Conservation (phyloP, 2,797 vertebrate species). For the Margarornis squamiger region DNA sequence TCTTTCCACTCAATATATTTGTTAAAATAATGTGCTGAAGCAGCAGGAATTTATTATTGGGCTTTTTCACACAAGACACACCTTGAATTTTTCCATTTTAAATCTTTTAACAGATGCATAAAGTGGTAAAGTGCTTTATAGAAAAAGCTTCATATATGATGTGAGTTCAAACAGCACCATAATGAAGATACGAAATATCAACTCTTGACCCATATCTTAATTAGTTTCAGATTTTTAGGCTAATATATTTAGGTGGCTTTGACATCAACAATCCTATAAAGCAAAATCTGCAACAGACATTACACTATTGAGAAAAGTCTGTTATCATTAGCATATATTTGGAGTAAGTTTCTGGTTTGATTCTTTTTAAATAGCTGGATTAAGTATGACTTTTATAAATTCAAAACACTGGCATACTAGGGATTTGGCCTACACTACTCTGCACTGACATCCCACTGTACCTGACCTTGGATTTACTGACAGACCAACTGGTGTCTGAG, state of each 20-base stretch:
- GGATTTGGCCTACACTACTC: neutral
- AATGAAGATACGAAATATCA: neutral
- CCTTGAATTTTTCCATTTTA: conserved; percentile 53
- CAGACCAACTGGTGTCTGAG: neutral
- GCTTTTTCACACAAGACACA: conserved; percentile 40
- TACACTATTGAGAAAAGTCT: neutral
- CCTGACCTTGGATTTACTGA: neutral
- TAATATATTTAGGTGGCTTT: neutral
- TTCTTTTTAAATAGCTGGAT: neutral
- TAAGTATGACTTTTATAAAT: neutral
- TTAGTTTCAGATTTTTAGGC: neutral
- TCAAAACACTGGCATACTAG: neutral
- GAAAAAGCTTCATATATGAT: neutral
- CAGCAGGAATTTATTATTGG: conserved; percentile 52
- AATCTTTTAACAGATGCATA: conserved; percentile 51
- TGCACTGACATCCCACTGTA: neutral
- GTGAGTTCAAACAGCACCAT: neutral
- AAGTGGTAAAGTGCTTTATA: neutral
- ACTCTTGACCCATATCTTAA: neutral
- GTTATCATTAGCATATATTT: neutral
- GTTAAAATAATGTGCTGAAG: conserved; percentile 57
- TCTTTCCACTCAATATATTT: conserved; percentile 60
- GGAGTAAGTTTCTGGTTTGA: neutral
- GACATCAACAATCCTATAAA: neutral
- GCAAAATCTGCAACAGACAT: neutral